Conservation (phyloP, 2,888 invertebrate species). For the Melieria picta region DNA sequence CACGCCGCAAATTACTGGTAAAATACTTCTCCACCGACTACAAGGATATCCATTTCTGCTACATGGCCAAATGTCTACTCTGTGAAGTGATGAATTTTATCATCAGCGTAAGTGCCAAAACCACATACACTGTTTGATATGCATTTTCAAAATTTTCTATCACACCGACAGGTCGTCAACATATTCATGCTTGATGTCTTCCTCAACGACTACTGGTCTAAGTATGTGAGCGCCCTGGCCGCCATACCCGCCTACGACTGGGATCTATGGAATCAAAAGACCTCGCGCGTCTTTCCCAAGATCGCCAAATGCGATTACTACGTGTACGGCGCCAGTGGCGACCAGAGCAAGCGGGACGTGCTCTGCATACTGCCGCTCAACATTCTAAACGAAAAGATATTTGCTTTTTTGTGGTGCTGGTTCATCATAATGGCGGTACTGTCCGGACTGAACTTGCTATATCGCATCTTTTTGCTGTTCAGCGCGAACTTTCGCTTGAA, state of each 20-base stretch:
- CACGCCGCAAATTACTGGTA: slow-evolving; percentile 50
- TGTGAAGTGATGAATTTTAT: slow-evolving; percentile 80
- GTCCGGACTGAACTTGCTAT: slow-evolving; percentile 73
- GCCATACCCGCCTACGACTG: slow-evolving; percentile 57
- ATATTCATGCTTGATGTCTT: slow-evolving; percentile 58
- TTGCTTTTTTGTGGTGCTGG: slow-evolving; percentile 81
- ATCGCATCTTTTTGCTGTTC: slow-evolving; percentile 73
- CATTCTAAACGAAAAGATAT: slow-evolving; percentile 83
- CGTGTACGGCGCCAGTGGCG: slow-evolving; percentile 86
- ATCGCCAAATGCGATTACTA: slow-evolving; percentile 90
- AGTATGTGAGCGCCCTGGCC: slow-evolving; percentile 56
- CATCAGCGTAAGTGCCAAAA: slow-evolving; percentile 73
- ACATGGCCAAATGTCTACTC: slow-evolving; percentile 74
- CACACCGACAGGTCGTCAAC: slow-evolving; percentile 52
- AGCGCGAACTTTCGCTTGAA: slow-evolving; percentile 53
- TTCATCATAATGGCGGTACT: slow-evolving; percentile 73
- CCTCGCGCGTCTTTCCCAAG: slow-evolving; percentile 67
- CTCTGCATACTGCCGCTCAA: slow-evolving; percentile 82
- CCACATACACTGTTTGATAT: neutral
- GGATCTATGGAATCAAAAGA: slow-evolving; percentile 59
- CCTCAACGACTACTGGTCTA: slow-evolving; percentile 61
- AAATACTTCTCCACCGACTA: slow-evolving; percentile 57
- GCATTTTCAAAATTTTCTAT: neutral
- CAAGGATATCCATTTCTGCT: slow-evolving; percentile 64
- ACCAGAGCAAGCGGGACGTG: slow-evolving; percentile 80